Conservation (phyloP, 2,113 vertebrate species). For the Psittacus erithacus region DNA sequence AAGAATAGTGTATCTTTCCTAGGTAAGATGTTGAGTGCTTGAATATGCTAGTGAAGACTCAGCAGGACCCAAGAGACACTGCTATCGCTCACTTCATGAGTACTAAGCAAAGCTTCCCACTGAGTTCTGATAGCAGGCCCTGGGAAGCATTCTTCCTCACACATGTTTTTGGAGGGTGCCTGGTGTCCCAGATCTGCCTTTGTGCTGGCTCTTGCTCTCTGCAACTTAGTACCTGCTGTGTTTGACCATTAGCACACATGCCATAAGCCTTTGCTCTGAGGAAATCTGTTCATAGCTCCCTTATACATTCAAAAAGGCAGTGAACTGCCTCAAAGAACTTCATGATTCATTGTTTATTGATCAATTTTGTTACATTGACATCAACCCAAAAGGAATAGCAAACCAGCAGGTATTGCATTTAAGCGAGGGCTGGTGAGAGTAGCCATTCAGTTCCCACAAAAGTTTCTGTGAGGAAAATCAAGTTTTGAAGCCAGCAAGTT, state of each 20-base stretch:
- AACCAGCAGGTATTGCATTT: neutral
- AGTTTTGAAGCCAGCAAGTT: neutral
- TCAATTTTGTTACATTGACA: fast-evolving
- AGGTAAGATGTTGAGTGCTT: neutral
- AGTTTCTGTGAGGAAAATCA: neutral
- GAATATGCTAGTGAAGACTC: neutral
- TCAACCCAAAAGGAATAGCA: neutral
- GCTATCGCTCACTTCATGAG: neutral
- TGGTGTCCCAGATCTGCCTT: neutral
- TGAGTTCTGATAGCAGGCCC: neutral
- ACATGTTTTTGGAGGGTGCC: neutral
- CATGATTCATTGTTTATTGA: neutral
- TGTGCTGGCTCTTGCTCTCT: neutral
- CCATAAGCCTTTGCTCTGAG: neutral
- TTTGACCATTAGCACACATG: neutral
- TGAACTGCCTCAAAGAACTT: neutral
- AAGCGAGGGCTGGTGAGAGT: neutral
- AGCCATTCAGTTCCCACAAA: neutral
- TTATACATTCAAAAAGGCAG: neutral
- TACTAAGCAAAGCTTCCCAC: neutral
- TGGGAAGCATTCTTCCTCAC: neutral
- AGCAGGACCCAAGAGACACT: neutral
- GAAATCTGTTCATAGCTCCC: neutral
- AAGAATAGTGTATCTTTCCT: neutral
- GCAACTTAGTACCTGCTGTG: neutral